These are phyloP conservation scores for Microcebus lehilahytsara DNA, from an alignment of 2,113 vertebrate genomes.

Conservation along the genomic window DNA sequence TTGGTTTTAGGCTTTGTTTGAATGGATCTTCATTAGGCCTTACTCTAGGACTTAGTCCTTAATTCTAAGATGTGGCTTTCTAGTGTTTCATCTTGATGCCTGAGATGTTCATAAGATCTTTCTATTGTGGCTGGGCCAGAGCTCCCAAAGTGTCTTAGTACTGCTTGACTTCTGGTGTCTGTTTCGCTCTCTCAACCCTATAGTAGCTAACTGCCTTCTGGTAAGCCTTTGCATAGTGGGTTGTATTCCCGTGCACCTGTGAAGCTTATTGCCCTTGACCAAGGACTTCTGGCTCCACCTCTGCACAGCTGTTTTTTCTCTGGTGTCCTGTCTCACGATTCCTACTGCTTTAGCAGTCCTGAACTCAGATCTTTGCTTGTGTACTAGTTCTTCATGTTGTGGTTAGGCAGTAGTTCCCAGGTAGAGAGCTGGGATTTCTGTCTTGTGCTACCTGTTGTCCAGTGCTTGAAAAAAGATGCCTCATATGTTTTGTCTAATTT, in stretches of 20 bases:
- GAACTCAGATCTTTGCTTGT: background rate
- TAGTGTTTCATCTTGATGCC: background rate
- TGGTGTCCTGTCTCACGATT: background rate
- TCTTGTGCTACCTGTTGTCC: background rate
- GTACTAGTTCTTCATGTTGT: background rate
- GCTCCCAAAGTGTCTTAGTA: background rate
- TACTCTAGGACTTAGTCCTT: background rate
- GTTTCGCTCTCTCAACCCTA: background rate
- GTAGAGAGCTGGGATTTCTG: background rate
- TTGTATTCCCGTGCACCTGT: background rate
- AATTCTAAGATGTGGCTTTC: background rate
- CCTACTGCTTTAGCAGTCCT: background rate
- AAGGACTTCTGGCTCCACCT: background rate
- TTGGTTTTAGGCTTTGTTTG: slow-evolving; percentile 25
- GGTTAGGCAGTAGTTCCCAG: background rate
- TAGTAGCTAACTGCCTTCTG: background rate
- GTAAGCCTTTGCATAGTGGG: background rate
- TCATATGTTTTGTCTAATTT: background rate
- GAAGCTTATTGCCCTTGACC: background rate
- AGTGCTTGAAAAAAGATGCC: background rate
- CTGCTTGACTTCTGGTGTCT: background rate
- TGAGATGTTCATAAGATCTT: background rate
- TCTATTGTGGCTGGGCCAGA: background rate
- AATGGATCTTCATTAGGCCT: background rate
- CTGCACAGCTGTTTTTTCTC: background rate